phyloP scores from a whole-genome alignment of 1,140 invertebrate genomes.

The Ceratosolen solmsi region DNA sequence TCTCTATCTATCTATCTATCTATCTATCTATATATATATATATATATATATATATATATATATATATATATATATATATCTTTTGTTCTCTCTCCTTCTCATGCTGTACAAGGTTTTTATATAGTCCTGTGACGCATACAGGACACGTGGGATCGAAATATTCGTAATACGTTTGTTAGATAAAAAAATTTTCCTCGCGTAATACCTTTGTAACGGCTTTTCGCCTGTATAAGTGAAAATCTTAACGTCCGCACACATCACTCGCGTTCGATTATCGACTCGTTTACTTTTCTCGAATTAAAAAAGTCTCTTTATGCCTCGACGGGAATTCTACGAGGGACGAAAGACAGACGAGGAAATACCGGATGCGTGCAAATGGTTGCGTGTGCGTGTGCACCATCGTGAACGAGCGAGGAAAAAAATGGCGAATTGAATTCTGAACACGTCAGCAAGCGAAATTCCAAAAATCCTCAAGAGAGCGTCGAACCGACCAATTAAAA shows the following conservation, averaged over 20 bases:
- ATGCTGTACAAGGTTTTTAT: too few relatives aligned
- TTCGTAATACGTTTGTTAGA: too few relatives aligned
- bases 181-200: too few relatives aligned
- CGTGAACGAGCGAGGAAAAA: constrained; percentile 7
- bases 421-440: constrained; percentile 43
- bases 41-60: too few relatives aligned
- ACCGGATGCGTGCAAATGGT: constrained; percentile 27
- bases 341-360: background rate
- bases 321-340: background rate
- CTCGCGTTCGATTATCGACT: background rate
- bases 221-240: too few relatives aligned
- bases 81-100: too few relatives aligned
- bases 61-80: too few relatives aligned
- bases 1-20: too few relatives aligned
- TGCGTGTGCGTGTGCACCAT: background rate
- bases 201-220: too few relatives aligned
- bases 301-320: background rate
- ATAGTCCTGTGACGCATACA: background rate
- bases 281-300: background rate
- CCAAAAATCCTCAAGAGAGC: background rate
- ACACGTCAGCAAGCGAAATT: constrained; percentile 36
- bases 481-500: background rate
- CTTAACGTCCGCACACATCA: background rate
- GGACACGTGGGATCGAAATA: background rate
- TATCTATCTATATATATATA: too few relatives aligned